Percentiles rank a stretch among this genome's conserved stretches.
These are phyloP conservation scores for Istiophorus platypterus DNA, from an alignment of 2,113 vertebrate genomes.

Conservation along the genomic window DNA sequence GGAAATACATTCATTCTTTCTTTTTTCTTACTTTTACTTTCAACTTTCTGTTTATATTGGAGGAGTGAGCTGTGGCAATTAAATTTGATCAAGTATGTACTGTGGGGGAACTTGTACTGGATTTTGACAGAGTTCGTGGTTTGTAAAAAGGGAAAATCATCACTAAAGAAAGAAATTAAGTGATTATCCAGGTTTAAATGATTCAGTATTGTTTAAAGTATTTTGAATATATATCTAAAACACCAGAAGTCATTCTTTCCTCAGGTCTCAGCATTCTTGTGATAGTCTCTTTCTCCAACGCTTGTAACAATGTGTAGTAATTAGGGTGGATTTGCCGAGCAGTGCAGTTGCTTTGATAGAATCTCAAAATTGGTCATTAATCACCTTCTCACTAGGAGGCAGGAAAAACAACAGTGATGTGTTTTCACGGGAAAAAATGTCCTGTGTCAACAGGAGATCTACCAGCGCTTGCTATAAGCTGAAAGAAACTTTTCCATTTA, in stretches of 20 bases:
- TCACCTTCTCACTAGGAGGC: constrained; percentile 76
- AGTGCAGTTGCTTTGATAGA: constrained; percentile 77
- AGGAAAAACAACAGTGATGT: constrained; percentile 74
- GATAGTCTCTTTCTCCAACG: constrained; percentile 42
- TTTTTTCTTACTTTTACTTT: constrained; percentile 85
- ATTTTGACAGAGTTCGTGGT: constrained; percentile 27
- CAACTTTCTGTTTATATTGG: constrained; percentile 68
- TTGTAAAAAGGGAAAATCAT: constrained; percentile 22
- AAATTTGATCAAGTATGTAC: constrained; percentile 55
- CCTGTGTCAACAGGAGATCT: constrained; percentile 84
- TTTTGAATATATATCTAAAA: constrained; percentile 41
- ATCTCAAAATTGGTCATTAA: constrained; percentile 83
- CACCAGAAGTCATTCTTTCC: constrained; percentile 38
- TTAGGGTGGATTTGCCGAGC: constrained; percentile 79
- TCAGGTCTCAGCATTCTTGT: constrained; percentile 56
- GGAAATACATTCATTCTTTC: constrained; percentile 89
- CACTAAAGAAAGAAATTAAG: constrained; percentile 38
- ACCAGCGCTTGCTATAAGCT: constrained; percentile 65
- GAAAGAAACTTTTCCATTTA: constrained; percentile 84
- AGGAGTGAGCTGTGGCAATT: constrained; percentile 61
- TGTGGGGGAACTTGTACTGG: constrained; percentile 11
- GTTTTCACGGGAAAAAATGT: constrained; percentile 76
- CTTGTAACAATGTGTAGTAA: constrained; percentile 74
- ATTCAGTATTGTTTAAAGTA: constrained; percentile 49
- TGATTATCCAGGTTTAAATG: constrained; percentile 42